Evolutionary conservation across 2,797 vertebrate species (phyloP).

Genomic region (Acestrorhynchus altus): DNA sequence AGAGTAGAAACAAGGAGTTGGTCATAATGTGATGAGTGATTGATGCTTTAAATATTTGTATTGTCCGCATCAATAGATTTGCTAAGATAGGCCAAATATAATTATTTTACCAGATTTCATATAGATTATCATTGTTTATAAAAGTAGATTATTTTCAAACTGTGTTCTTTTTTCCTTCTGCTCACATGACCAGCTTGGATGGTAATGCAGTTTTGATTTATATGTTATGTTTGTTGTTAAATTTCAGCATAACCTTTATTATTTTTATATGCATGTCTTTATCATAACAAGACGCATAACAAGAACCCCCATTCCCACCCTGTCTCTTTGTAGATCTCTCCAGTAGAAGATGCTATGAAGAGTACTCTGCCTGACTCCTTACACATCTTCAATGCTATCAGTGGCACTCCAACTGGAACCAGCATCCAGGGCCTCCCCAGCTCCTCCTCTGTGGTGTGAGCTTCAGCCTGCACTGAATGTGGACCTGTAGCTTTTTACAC

Average conservation of each 20-base stretch:
- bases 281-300: not conserved
- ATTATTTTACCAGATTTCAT: too few relatives aligned
- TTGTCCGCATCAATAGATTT: too few relatives aligned
- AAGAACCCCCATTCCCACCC: not conserved
- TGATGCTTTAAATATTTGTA: too few relatives aligned
- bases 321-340: slow-evolving; percentile 80
- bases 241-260: not conserved
- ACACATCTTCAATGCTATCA: slow-evolving; percentile 98
- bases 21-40: too few relatives aligned
- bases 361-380: slow-evolving; percentile 89
- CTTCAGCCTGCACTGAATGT: slow-evolving; percentile 20
- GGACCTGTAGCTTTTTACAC: not conserved
- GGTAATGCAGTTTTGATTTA: slow-evolving; percentile 81
- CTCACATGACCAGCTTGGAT: slow-evolving; percentile 92
- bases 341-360: slow-evolving; percentile 89
- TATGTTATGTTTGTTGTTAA: not conserved
- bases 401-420: slow-evolving; percentile 91
- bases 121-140: too few relatives aligned
- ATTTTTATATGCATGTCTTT: not conserved
- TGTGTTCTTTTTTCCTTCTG: slow-evolving; percentile 65
- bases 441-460: slow-evolving; percentile 94
- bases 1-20: too few relatives aligned
- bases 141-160: not conserved
- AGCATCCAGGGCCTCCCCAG: slow-evolving; percentile 93
- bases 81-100: too few relatives aligned